Base-by-base conservation (phyloP, 2,113 vertebrate genomes). In the Oreotragus oreotragus region DNA sequence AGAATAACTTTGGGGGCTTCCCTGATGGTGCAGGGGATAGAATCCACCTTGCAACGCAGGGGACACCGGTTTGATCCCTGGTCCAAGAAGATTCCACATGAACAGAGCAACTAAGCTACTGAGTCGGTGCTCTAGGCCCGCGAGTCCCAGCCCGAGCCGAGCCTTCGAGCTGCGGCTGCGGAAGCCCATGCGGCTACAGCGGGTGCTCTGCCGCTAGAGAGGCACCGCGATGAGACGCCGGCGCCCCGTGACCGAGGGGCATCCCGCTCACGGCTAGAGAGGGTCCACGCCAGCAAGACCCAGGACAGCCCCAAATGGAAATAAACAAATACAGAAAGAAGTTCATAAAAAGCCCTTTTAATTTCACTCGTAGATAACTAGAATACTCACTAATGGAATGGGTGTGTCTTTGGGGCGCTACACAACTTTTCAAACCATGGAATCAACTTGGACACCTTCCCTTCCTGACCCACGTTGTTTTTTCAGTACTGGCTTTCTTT, bases 201-300 rank as follows among this genome's bases (percentile, higher is more conserved):
- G 2, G 5, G 19, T 3, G 19, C n/a, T 23, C 66, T 36, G n/a
- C 66, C 0, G 1, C 19, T 3, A 11, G n/a, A 23, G n/a, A 70
- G n/a, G 19, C 66, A 3, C 19, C 66, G 4, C n/a, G 0, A 36
- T 3, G 64, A 70, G 64, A 36, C 2, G 4, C 64, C 17, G n/a
- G n/a, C 4, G 4, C n/a, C 64, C 64, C 4, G 17, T 7, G 4
- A 1, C 4, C n/a, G n/a, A 11, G 17, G n/a, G n/a, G 64, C 19
- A 9, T n/a, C n/a, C 66, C 2, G 2, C 66, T 23, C 66, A 39
- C 19, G 5, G n/a, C 66, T 6, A 36, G 66, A 70, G 64, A 39
- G 11, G 66, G n/a, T 5, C n/a, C 66, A 12, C 1, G 10, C 10
- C n/a, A 36, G 66, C 19, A 39, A 6, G 66, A 70, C 19, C 9